A percentile compares a stretch with the other conserved stretches of the same genome.
Evolutionary conservation across 2,113 vertebrate species (phyloP).

Genomic region (Chionis minor): DNA sequence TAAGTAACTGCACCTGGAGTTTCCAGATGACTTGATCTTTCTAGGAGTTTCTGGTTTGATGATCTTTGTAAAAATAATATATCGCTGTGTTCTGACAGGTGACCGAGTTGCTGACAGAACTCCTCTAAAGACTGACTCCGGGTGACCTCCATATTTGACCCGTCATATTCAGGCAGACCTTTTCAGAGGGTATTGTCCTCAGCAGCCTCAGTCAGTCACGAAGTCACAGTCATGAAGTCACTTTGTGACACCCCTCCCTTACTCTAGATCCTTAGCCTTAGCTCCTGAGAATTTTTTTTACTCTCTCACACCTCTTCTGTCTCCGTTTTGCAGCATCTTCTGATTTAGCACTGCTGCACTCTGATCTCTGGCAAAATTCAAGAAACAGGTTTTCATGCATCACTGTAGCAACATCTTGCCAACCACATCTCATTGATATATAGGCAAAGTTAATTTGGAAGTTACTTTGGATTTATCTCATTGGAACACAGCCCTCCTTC

Average conservation of each 20-base stretch:
- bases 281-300: not conserved
- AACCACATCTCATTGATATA: accelerated
- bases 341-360: not conserved
- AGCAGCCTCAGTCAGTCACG: not conserved
- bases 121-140: not conserved
- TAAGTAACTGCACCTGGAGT: not conserved
- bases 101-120: not conserved
- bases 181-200: not conserved
- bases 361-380: not conserved
- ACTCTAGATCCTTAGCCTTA: not conserved
- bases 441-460: not conserved
- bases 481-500: not conserved
- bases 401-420: not conserved
- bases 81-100: not conserved
- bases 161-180: not conserved
- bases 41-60: not conserved
- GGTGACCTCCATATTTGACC: not conserved
- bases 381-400: not conserved
- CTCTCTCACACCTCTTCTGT: not conserved
- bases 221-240: not conserved
- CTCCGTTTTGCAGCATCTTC: not conserved
- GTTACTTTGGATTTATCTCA: not conserved
- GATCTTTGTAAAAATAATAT: not conserved
- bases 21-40: not conserved
- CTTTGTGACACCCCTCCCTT: not conserved